Conservation (phyloP, 2,797 vertebrate species). For the Molossus alvarezi region DNA sequence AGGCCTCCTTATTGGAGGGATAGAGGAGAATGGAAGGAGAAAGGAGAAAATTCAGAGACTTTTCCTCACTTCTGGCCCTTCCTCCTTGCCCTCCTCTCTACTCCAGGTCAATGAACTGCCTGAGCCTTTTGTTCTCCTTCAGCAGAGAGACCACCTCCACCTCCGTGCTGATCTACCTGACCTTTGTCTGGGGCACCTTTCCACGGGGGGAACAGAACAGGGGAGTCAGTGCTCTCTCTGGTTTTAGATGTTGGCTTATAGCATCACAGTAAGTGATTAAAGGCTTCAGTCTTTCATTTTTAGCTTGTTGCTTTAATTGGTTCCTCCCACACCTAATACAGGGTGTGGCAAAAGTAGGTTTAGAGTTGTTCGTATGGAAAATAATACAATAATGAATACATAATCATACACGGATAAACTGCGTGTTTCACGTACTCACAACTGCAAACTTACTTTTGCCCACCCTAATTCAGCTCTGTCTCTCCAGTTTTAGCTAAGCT, state of each 20-base stretch:
- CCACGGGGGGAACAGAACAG: neutral
- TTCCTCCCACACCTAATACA: neutral
- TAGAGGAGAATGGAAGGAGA: rapidly evolving
- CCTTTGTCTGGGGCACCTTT: neutral
- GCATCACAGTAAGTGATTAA: neutral
- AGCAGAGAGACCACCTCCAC: neutral
- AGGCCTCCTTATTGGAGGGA: neutral
- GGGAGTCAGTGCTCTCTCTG: neutral
- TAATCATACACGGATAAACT: too few species aligned
- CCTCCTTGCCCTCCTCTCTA: neutral
- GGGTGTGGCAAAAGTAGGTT: neutral
- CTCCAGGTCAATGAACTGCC: neutral
- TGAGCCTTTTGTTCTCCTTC: neutral
- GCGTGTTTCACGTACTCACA: too few species aligned
- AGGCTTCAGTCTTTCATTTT: neutral
- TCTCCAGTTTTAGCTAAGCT: neutral
- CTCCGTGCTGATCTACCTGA: neutral
- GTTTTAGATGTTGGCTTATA: neutral
- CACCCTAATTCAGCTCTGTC: neutral
- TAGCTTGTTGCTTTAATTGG: neutral
- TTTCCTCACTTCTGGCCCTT: neutral
- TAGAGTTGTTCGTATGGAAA: too few species aligned
- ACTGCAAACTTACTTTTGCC: too few species aligned
- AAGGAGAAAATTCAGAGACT: neutral
- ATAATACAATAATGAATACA: too few species aligned